Percentiles rank a stretch among this genome's conserved stretches.
phyloP scores from a whole-genome alignment of 2,888 invertebrate species.

The Pseudanteris insignis region DNA sequence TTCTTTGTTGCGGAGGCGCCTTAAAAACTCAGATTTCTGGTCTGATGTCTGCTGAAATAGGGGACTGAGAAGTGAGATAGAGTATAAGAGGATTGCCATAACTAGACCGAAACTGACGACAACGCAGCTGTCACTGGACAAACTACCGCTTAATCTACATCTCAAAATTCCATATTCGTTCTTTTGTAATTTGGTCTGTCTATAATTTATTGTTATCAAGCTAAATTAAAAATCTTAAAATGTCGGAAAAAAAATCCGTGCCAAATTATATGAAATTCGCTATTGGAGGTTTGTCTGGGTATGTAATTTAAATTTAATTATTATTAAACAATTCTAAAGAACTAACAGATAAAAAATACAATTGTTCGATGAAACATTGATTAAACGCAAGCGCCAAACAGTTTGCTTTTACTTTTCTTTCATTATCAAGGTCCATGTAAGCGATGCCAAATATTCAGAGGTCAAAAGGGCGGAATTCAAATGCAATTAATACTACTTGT shows the following conservation, averaged over 20 bases:
- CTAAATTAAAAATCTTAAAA: constrained; percentile 31
- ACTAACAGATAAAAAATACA: not conserved
- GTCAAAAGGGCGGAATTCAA: constrained; percentile 28
- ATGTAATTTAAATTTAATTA: constrained; percentile 38
- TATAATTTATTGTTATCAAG: too few species aligned
- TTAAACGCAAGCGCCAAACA: too few species aligned
- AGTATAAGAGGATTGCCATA: too few species aligned
- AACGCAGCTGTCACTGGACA: constrained; percentile 28
- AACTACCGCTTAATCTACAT: not conserved
- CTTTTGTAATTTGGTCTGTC: too few species aligned
- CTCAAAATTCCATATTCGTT: too few species aligned
- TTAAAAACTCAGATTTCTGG: too few species aligned
- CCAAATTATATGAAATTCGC: constrained; percentile 61
- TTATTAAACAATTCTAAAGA: not conserved
- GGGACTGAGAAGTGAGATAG: too few species aligned
- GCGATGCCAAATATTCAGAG: constrained; percentile 33
- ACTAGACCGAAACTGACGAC: not conserved
- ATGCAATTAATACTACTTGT: too few species aligned
- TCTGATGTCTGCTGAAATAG: too few species aligned
- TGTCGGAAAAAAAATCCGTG: constrained; percentile 57
- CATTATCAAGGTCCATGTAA: constrained; percentile 26
- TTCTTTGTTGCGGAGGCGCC: too few species aligned
- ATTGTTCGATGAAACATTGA: not conserved
- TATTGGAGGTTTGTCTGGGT: constrained; percentile 63
- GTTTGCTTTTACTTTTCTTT: constrained; percentile 10